Evolutionary conservation across 2,797 vertebrate genomes (phyloP).

Genomic region (Pseudochaenichthys georgianus): DNA sequence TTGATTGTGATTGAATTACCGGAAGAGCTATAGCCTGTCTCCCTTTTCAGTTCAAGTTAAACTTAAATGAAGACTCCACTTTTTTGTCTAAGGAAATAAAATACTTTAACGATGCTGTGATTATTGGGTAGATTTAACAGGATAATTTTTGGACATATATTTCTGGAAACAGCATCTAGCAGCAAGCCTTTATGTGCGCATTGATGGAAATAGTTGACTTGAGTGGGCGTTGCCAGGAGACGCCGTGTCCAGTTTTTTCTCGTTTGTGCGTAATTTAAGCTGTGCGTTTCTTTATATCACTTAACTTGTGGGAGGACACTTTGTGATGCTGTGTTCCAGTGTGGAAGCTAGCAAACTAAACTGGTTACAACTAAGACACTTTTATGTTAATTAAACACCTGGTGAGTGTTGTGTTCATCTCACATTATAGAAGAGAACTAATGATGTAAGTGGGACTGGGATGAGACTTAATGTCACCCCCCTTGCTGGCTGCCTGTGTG

Average conservation of each 20-base stretch:
- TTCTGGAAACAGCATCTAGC: not conserved
- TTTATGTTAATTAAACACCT: not conserved
- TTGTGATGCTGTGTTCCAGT: not conserved
- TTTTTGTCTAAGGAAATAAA: not conserved
- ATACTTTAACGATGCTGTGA: not conserved
- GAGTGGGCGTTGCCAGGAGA: not conserved
- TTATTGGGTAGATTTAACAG: not conserved
- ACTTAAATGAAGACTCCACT: not conserved
- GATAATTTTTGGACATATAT: not conserved
- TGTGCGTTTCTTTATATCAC: not conserved
- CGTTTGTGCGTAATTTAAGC: not conserved
- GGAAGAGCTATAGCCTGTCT: not conserved
- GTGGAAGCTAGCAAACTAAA: not conserved
- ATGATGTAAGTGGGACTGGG: not conserved
- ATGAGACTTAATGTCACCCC: not conserved
- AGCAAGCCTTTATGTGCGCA: not conserved
- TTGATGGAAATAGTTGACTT: not conserved
- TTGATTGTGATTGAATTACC: conserved; percentile 1
- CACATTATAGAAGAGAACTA: not conserved
- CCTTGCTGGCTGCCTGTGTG: not conserved
- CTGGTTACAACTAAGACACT: not conserved
- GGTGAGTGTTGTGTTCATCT: not conserved
- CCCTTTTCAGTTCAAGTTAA: not conserved
- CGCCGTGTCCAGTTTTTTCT: too few relatives aligned
- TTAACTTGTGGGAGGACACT: not conserved